Percentiles rank a stretch among this genome's conserved stretches.
These are phyloP conservation scores for Artemisiospiza belli DNA, from an alignment of 2,113 vertebrate genomes.

Conservation along the genomic window DNA sequence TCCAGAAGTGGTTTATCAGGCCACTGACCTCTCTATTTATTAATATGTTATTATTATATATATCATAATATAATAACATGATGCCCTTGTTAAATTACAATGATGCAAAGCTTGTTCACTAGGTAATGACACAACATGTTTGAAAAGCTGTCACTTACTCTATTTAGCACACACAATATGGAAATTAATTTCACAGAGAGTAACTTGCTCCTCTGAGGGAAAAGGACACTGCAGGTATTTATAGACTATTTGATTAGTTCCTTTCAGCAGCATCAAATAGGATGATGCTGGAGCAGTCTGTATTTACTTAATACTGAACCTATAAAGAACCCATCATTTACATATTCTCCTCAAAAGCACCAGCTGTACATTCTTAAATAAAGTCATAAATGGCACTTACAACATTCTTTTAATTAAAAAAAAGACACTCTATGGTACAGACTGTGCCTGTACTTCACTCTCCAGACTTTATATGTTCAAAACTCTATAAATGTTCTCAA, in stretches of 20 bases:
- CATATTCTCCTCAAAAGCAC: slow-evolving; percentile 64
- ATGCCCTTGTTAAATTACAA: neutral
- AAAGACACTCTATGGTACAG: slow-evolving; percentile 18
- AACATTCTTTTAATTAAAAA: slow-evolving; percentile 63
- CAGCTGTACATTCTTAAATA: slow-evolving; percentile 64
- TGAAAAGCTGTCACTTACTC: neutral
- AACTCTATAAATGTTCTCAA: slow-evolving; percentile 42
- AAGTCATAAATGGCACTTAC: slow-evolving; percentile 63
- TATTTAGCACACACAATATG: neutral
- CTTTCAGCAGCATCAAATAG: slow-evolving; percentile 8
- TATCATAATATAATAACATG: neutral
- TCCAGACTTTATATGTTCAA: slow-evolving; percentile 31
- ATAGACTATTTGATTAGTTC: slow-evolving; percentile 19
- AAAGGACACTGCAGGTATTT: neutral
- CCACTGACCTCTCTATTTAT: neutral
- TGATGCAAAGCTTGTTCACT: neutral
- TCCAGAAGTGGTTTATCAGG: neutral
- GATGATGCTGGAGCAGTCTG: neutral
- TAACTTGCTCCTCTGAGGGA: neutral
- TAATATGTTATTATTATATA: neutral
- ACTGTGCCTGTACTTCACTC: slow-evolving; percentile 41
- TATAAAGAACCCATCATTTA: slow-evolving; percentile 54
- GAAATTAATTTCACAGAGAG: slow-evolving; percentile 1
- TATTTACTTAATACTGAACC: slow-evolving; percentile 55
- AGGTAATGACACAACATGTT: neutral